These are phyloP conservation scores for Ahaetulla prasina DNA, from an alignment of 2,113 vertebrate species.

Conservation along the genomic window DNA sequence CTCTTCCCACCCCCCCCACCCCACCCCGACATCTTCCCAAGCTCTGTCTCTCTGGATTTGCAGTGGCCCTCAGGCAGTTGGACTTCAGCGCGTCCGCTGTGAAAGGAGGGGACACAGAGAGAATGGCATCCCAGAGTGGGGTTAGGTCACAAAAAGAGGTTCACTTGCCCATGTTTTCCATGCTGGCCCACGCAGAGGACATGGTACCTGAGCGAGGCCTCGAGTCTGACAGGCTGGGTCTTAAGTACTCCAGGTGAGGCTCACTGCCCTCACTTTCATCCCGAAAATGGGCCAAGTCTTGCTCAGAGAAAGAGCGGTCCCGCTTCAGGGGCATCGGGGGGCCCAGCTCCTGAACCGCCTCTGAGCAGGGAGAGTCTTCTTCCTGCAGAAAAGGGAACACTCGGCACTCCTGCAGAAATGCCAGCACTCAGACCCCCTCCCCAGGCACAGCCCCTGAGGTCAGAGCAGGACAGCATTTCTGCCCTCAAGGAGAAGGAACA, in stretches of 20 bases:
- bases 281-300: conserved; percentile 82
- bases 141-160: no score
- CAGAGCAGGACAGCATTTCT: background rate
- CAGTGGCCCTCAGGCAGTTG: background rate
- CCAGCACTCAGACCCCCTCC: background rate
- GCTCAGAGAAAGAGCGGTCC: conserved; percentile 93
- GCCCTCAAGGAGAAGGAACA: background rate
- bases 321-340: conserved; percentile 75
- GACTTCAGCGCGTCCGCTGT: accelerated
- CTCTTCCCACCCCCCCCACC: background rate
- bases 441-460: no score
- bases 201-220: conserved; percentile 74
- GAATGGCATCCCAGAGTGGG: background rate
- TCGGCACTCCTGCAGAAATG: no score
- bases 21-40: background rate
- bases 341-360: conserved; percentile 62
- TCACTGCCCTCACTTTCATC: conserved; percentile 61
- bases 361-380: conserved; percentile 81
- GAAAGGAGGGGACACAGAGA: no score
- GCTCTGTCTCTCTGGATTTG: background rate
- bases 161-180: conserved; percentile 64
- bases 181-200: conserved; percentile 30
- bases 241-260: conserved; percentile 26
- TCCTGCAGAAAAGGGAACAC: conserved; percentile 70
- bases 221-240: conserved; percentile 43